Evolutionary conservation across 2,113 vertebrate genomes (phyloP), one percentile per base, ranked within the genome.

Genomic region (Oenanthe melanoleuca): DNA sequence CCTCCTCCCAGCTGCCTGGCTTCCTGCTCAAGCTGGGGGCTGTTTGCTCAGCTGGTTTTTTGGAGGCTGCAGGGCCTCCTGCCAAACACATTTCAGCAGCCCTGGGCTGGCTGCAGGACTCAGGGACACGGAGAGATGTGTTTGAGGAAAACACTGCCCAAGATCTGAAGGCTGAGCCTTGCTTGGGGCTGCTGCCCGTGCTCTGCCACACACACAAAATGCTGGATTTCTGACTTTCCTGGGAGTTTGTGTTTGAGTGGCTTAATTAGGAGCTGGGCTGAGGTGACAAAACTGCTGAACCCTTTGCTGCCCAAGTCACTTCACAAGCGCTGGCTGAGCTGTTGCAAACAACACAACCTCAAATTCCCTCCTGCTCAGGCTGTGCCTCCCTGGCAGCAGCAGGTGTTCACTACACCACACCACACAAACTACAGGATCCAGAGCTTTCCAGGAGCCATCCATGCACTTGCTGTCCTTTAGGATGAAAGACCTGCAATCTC

Each of bases 51-150:
- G 95, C 95, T 95, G 94, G 26, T 1, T 61, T 82, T 61, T 56
- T 50, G 84, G 52, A 63, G 78, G 79, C 96, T 79, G 79, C 40
- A 73, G 59, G 85, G 86, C 82, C 82, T 61, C 74, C 47, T 56
- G 93, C 94, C 97, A 92, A 93, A 60, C 50, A 80, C 20, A 79
- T 66, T 79, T 92, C 82, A 73, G 94, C 96, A 94, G 94, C 67
- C 28, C 49, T 25, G 50, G 60, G 90, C 90, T 77, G 67, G 37
- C 89, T 60, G 42, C 44, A 71, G 73, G 77, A 44, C 84, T 55
- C 31, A 14, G 20, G 82, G 23, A 82, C 17, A 57, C 6, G 1
- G 49, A 37, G 42, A 45, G 33, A 44, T 9, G 44, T 14, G 49
- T 17, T 22, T 57, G 23, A 63, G 70, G 70, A 80, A 67, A 96